Base-by-base conservation (phyloP, 2,888 invertebrate species). In the Meteorus colon region DNA sequence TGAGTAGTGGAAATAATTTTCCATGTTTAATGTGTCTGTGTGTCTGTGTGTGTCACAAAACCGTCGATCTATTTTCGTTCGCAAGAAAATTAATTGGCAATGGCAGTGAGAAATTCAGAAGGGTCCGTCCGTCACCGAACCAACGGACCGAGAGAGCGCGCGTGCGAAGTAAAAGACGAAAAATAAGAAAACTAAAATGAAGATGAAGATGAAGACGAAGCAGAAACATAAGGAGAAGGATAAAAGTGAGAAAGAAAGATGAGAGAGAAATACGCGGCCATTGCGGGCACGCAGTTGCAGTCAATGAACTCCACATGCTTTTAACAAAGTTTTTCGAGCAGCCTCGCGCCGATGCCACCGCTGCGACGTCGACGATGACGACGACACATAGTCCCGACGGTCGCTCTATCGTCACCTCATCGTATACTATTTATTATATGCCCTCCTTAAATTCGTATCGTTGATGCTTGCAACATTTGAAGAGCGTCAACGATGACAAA, bases 81-180 rank as follows among this genome's bases (percentile, higher is more conserved):
- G 45, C 65, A 59, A 66, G 71, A 75, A 75, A 75, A 75, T 75
- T 75, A 75, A 75, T 75, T 75, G 75, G 71, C 75, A 75, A 75
- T 75, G 75, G 75, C 70, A 75, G 71, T 75, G 70, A 75, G 74
- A 75, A 75, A 75, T 75, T 75, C 65, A 75, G 70, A 75, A 75
- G 74, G 74, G 65, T 75, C 74, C 69, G 74, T 75, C 70, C 74
- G 70, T 75, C 74, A 75, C 68, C 70, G 63, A 63, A 69, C 63
- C 74, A 69, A 60, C 74, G 27, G 19, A 48, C 41, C 74, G 48
- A 31, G 29, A 31, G 59, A 60, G n/a, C 67, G 27, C 69, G 63
- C 48, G 60, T 37, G 69, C 70, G 62, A 75, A 65, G 66, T 45
- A 24, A 41, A 27, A 68, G 45, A 74, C 37, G 63, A 73, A 24